phyloP scores from a whole-genome alignment of 2,797 vertebrate genomes.

The Propithecus deckenii region DNA sequence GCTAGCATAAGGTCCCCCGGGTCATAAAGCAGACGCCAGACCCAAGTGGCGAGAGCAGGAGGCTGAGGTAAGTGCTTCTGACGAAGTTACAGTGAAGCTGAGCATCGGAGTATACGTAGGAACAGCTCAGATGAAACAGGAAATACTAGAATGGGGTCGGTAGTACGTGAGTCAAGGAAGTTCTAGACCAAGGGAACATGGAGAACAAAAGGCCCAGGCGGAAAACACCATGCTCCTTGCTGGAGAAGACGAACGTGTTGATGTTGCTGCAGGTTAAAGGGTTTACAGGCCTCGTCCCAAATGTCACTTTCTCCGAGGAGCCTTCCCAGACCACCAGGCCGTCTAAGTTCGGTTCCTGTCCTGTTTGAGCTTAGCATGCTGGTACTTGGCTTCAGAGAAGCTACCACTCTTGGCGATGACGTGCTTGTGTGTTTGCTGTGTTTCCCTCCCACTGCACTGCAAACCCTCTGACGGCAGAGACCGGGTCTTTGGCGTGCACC shows the following conservation, averaged over 20 bases:
- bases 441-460: not conserved
- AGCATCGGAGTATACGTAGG: fast-evolving
- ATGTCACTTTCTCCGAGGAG: not conserved
- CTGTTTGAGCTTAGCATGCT: not conserved
- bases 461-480: not conserved
- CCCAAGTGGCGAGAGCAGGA: not conserved
- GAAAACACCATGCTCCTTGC: not conserved
- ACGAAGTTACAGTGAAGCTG: not conserved
- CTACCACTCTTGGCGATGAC: not conserved
- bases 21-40: not conserved
- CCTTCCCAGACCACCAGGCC: not conserved
- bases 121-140: not conserved
- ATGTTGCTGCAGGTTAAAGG: not conserved
- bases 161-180: not conserved
- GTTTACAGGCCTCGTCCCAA: not conserved
- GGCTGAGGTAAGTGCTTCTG: not conserved
- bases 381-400: not conserved
- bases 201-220: not conserved
- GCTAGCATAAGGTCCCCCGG: not conserved
- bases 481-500: not conserved
- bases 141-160: fast-evolving
- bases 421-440: not conserved
- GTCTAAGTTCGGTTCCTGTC: not conserved
- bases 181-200: not conserved
- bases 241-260: not conserved